phyloP scores from a whole-genome alignment of 2,888 invertebrate genomes.

The Calliphora vomitoria region DNA sequence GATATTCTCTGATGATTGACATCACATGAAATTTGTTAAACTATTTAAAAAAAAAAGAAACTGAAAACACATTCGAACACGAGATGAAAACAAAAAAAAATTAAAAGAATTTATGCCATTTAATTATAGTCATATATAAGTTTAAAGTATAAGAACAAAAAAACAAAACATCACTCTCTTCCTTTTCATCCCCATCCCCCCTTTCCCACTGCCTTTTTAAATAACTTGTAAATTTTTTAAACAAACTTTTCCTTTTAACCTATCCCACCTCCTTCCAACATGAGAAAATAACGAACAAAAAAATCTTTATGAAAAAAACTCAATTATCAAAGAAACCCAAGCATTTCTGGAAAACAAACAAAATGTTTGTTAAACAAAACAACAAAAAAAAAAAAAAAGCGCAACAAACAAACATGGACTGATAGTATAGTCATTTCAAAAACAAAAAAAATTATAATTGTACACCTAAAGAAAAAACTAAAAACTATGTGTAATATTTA shows the following conservation, averaged over 20 bases:
- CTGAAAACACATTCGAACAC: conserved; percentile 36
- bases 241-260: conserved; percentile 3
- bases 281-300: conserved; percentile 44
- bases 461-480: conserved; percentile 44
- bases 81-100: conserved; percentile 47
- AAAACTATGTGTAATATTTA: conserved; percentile 64
- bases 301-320: conserved; percentile 48
- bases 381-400: conserved; percentile 56
- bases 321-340: conserved; percentile 68
- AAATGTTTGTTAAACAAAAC: conserved; percentile 65
- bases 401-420: conserved; percentile 73
- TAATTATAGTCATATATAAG: conserved; percentile 71
- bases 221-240: conserved; percentile 55
- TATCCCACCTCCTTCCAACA: conserved; percentile 37
- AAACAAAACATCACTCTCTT: conserved; percentile 34
- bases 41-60: conserved; percentile 34
- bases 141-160: conserved; percentile 34
- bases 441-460: conserved; percentile 46
- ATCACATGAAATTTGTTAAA: conserved; percentile 79
- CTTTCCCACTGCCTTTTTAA: background rate
- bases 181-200: background rate
- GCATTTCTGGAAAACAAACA: conserved; percentile 67
- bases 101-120: conserved; percentile 72
- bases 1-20: conserved; percentile 84
- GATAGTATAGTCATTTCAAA: conserved; percentile 71